Evolutionary conservation across 1,140 invertebrate species (phyloP).

Genomic region (Platorchestia sp.): DNA sequence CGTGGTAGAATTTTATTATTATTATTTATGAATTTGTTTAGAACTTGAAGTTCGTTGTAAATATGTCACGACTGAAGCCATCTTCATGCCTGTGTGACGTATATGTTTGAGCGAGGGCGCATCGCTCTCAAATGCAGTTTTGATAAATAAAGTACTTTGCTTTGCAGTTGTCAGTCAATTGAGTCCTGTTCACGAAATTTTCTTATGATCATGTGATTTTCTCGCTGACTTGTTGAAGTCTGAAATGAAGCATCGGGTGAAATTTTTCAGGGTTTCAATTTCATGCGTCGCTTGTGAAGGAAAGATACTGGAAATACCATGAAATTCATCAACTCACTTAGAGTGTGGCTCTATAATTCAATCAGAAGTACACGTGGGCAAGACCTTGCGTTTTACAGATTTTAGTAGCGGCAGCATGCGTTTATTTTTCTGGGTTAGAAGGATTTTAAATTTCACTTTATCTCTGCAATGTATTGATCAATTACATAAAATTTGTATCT

Average conservation of each 20-base stretch:
- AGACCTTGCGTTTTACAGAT: too few species aligned
- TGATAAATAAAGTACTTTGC: neutral
- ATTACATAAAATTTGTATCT: too few species aligned
- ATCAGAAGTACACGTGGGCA: too few species aligned
- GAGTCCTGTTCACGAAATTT: neutral
- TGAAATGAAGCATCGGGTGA: neutral
- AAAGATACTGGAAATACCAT: neutral
- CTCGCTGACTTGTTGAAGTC: neutral
- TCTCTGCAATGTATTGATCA: too few species aligned
- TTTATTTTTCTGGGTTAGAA: too few species aligned
- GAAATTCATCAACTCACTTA: too few species aligned
- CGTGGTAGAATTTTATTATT: neutral
- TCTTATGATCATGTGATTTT: too few species aligned
- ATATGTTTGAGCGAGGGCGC: neutral
- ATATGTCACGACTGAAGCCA: neutral
- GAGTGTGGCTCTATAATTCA: too few species aligned
- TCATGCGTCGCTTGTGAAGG: neutral
- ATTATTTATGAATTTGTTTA: neutral
- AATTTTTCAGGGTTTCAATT: neutral
- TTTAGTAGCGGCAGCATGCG: too few species aligned
- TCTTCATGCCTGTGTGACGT: neutral
- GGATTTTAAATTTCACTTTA: too few species aligned
- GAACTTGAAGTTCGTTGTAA: neutral
- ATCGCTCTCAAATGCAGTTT: neutral
- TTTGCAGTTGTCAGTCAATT: neutral